These are phyloP conservation scores for Circaetus cinerascens DNA, from an alignment of 2,113 vertebrate genomes.

Conservation along the genomic window DNA sequence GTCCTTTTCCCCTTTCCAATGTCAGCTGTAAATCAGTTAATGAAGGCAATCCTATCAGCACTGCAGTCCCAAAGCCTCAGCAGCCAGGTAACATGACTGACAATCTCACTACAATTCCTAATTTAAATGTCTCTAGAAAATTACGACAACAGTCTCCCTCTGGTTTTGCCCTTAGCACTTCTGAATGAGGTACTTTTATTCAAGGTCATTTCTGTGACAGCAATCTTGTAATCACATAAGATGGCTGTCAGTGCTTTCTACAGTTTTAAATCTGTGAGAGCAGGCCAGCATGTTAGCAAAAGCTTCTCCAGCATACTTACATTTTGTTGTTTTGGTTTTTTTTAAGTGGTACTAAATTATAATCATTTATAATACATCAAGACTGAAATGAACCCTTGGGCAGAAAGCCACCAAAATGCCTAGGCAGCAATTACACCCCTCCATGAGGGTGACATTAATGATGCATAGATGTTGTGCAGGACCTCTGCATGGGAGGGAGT, in stretches of 20 bases:
- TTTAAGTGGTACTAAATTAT: background rate
- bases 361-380: background rate
- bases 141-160: background rate
- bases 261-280: background rate
- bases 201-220: slow-evolving; percentile 18
- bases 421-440: background rate
- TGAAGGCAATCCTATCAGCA: background rate
- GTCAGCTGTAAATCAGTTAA: background rate
- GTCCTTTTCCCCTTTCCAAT: background rate
- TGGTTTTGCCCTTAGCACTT: background rate
- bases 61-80: background rate
- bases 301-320: background rate
- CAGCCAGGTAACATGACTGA: background rate
- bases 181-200: slow-evolving; percentile 3
- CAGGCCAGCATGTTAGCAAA: background rate
- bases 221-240: background rate
- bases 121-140: background rate
- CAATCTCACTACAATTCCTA: background rate
- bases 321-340: background rate
- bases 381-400: background rate
- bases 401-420: background rate
- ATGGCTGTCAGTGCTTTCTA: slow-evolving; percentile 10
- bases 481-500: background rate
- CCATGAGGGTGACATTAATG: background rate
- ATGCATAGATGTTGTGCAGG: background rate